These are phyloP conservation scores for Himalopsyche kuldschensis DNA, from an alignment of 2,888 invertebrate genomes.

Conservation along the genomic window DNA sequence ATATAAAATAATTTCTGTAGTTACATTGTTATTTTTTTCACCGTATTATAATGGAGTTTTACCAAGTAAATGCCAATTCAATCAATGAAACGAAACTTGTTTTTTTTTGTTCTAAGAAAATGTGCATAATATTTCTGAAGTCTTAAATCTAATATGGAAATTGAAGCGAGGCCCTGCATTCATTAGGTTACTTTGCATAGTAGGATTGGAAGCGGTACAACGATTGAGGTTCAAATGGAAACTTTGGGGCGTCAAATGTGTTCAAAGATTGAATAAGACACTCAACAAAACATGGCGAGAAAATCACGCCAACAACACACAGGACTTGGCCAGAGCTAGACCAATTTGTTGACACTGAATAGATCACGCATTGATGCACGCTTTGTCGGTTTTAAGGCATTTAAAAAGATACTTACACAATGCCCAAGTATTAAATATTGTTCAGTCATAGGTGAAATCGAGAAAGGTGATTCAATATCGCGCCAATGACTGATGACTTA, in stretches of 20 bases:
- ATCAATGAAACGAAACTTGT: too few relatives aligned
- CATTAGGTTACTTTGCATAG: background rate
- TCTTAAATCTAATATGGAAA: too few relatives aligned
- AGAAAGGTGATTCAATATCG: background rate
- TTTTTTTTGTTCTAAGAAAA: too few relatives aligned
- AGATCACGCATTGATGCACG: slow-evolving; percentile 23
- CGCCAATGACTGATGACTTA: too few relatives aligned
- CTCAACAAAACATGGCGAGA: background rate
- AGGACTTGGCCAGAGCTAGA: background rate
- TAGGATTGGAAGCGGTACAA: background rate
- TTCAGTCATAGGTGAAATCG: background rate
- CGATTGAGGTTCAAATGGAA: background rate
- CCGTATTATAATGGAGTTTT: too few relatives aligned
- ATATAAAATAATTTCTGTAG: too few relatives aligned
- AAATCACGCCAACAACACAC: background rate
- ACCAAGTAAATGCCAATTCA: too few relatives aligned
- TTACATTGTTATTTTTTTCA: too few relatives aligned
- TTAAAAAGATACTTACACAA: background rate
- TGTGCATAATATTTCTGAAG: too few relatives aligned
- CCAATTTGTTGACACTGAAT: slow-evolving; percentile 33
- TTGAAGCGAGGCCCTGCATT: background rate
- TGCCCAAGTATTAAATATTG: background rate
- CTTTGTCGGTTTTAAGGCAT: slow-evolving; percentile 8
- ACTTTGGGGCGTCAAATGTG: background rate
- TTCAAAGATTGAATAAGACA: background rate